Conservation (phyloP, 2,888 invertebrate genomes). For the Lithophane leautieri region DNA sequence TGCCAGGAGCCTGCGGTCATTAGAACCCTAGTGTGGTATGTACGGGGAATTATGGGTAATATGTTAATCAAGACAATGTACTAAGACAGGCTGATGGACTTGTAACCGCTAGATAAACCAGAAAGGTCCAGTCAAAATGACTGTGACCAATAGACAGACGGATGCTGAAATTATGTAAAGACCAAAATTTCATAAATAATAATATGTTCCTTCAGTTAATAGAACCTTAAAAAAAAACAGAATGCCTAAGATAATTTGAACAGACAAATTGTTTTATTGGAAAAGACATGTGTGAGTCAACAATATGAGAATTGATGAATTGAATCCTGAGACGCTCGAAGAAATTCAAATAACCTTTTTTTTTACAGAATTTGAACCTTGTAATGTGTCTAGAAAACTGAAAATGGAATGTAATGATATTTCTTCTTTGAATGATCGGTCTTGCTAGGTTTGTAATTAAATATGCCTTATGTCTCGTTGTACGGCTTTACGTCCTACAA, state of each 20-base stretch:
- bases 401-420: conserved; percentile 1
- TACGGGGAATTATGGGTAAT: not conserved
- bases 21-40: not conserved
- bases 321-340: not conserved
- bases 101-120: too few relatives aligned
- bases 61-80: not conserved
- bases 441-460: not conserved
- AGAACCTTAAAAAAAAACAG: not conserved
- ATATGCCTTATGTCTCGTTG: not conserved
- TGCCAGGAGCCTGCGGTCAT: not conserved
- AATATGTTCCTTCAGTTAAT: not conserved
- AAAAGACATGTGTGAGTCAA: not conserved
- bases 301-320: conserved; percentile 15
- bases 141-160: too few relatives aligned
- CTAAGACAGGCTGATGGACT: not conserved
- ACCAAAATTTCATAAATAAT: not conserved
- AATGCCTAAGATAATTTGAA: not conserved
- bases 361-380: not conserved
- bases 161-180: not conserved
- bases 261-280: not conserved
- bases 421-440: not conserved
- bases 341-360: conserved; percentile 4
- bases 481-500: not conserved
- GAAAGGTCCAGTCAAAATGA: too few relatives aligned
- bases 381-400: conserved; percentile 4